Base-by-base conservation (phyloP, 64 coral and sea anemone species). In the Platygyra sinensis region DNA sequence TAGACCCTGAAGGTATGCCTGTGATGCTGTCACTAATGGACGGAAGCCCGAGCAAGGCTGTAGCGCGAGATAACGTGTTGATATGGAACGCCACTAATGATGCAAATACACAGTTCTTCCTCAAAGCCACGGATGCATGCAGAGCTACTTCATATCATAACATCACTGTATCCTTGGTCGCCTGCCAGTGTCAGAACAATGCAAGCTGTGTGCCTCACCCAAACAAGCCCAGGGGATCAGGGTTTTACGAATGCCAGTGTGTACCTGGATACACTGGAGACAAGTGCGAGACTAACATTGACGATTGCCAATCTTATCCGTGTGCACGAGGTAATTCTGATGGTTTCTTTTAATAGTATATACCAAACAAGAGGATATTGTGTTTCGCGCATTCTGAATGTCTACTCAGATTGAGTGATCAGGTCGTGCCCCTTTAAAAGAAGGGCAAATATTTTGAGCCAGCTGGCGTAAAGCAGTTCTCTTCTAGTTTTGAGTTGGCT, bases 41-140 rank as follows among this genome's bases (percentile, higher is more conserved):
- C 36, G 36, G 36, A 38, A 38, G 36, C 4, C 36, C 36, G 4
- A 38, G 1, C 36, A 38, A 38, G 36, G 36, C 36, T 38, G 36
- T 54, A 8, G 13, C 10, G 13, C 9, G 8, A 1, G 52, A 54
- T 13, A 54, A 54, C 36, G 36, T 38, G 36, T 38, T 38, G 36
- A 38, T 38, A 38, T 38, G 36, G 36, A 38, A 38, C 36, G 36
- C 36, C 4, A 79, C 10, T 10, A 79, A 22, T 15, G 49, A 60
- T 14, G 3, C 8, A 16, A 13, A 4, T 5, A 79, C 51, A 17
- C 22, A 61, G 4, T 91, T 91, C 72, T 28, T 24, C 24, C 38
- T 91, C 5, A 62, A 83, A 75, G 89, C 77, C 3, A 91, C 52
- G 5, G 78, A 80, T 29, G 57, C 54, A 22, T 82, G 79, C 19